A percentile compares a stretch with the other conserved stretches of the same genome.
Evolutionary conservation across 2,113 vertebrate genomes (phyloP).

Genomic region (Crotalus horridus): DNA sequence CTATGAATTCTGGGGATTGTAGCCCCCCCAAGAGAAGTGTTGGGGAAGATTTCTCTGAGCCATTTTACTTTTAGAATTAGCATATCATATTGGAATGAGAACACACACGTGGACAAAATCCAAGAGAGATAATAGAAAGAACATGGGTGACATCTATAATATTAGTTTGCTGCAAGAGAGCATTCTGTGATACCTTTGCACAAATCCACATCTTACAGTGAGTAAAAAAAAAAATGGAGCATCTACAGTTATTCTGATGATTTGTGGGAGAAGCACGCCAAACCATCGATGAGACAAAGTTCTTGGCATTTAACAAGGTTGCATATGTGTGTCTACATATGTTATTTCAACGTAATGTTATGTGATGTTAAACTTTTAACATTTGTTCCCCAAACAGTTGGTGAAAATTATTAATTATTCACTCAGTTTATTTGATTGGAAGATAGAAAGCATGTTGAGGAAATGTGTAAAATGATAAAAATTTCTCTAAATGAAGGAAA

Average conservation of each 20-base stretch:
- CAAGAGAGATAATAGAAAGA: slow-evolving; percentile 15
- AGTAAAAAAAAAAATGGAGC: not conserved
- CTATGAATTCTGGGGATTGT: not conserved
- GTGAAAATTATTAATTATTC: not conserved
- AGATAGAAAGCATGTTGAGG: not conserved
- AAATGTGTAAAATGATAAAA: slow-evolving; percentile 11
- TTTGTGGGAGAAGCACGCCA: not conserved
- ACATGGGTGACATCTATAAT: slow-evolving; percentile 31
- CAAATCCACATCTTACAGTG: not conserved
- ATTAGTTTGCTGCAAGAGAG: not conserved
- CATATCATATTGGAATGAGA: not conserved
- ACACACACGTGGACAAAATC: slow-evolving; percentile 25
- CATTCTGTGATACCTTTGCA: not conserved
- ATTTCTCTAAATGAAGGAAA: not conserved
- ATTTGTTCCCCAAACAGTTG: slow-evolving; percentile 4
- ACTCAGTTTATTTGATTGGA: not conserved
- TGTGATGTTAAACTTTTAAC: not conserved
- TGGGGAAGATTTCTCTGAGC: not conserved
- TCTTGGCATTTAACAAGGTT: not conserved
- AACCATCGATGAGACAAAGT: not conserved
- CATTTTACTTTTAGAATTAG: not conserved
- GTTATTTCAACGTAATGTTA: not conserved
- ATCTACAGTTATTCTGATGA: not conserved
- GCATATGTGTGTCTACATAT: not conserved
- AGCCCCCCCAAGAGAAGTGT: not conserved